Conservation (phyloP, 2,888 invertebrate genomes). For the Gastrophysa polygoni region DNA sequence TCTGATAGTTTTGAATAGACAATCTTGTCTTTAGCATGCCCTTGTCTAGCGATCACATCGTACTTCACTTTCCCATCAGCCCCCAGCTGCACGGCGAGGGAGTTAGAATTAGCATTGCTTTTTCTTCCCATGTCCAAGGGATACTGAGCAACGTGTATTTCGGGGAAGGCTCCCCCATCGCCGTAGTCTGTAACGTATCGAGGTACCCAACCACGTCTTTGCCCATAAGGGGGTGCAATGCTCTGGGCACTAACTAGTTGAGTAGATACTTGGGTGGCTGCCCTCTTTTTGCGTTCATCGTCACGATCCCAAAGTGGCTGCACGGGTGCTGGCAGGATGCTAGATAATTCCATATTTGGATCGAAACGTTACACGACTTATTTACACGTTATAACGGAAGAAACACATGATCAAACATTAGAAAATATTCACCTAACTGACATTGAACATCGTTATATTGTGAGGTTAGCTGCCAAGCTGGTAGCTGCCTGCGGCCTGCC, state of each 20-base stretch:
- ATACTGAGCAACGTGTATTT: slow-evolving; percentile 95
- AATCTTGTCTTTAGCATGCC: slow-evolving; percentile 95
- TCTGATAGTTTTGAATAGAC: slow-evolving; percentile 95
- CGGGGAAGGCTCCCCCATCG: slow-evolving; percentile 98
- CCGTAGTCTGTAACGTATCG: slow-evolving; percentile 76
- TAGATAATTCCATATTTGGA: slow-evolving; percentile 54
- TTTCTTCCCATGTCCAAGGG: slow-evolving; percentile 91
- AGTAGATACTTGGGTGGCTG: slow-evolving; percentile 49
- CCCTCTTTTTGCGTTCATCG: slow-evolving; percentile 72
- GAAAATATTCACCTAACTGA: too few species aligned
- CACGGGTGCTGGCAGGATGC: slow-evolving; percentile 85
- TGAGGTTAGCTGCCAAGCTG: too few species aligned
- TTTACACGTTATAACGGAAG: too few species aligned
- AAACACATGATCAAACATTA: too few species aligned
- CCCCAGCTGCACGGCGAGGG: slow-evolving; percentile 92
- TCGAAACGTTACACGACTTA: neutral
- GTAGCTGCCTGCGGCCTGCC: too few species aligned
- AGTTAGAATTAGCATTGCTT: slow-evolving; percentile 81
- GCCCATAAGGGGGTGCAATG: slow-evolving; percentile 90
- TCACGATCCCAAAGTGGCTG: slow-evolving; percentile 90
- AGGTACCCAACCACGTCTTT: slow-evolving; percentile 93
- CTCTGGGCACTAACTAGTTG: slow-evolving; percentile 79
- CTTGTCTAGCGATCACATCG: slow-evolving; percentile 92
- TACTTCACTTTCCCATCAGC: slow-evolving; percentile 81
- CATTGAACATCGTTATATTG: too few species aligned